Conservation (phyloP, 2,113 vertebrate genomes). For the Vombatus ursinus region DNA sequence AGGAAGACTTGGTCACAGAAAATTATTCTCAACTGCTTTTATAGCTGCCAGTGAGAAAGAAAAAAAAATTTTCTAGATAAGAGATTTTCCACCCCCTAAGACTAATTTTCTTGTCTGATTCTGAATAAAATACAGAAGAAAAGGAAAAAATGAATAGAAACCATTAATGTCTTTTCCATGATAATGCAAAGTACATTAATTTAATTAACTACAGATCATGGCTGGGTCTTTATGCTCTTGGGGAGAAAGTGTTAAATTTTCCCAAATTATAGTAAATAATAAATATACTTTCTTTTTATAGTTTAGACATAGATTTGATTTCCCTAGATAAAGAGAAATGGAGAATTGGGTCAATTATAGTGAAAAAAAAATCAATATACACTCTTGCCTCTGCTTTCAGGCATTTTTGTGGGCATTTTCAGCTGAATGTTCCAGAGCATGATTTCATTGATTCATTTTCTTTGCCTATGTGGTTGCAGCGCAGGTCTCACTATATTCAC, state of each 20-base stretch:
- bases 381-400: too few relatives aligned
- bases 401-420: too few relatives aligned
- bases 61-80: not conserved
- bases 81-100: not conserved
- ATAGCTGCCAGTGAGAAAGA: not conserved
- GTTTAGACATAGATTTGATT: not conserved
- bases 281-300: not conserved
- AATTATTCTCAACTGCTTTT: not conserved
- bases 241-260: constrained; percentile 18
- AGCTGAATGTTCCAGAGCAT: too few relatives aligned
- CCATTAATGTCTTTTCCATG: not conserved
- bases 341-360: constrained; percentile 11
- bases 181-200: constrained; percentile 3
- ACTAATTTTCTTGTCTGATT: constrained; percentile 3
- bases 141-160: constrained; percentile 21
- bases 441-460: constrained; percentile 14
- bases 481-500: not conserved
- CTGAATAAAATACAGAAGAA: not conserved
- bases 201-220: not conserved
- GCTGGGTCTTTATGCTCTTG: constrained; percentile 19
- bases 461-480: not conserved
- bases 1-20: not conserved
- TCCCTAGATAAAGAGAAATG: constrained; percentile 17
- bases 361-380: constrained; percentile 24
- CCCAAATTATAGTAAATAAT: constrained; percentile 1